Evolutionary conservation across 2,797 vertebrate species (phyloP), one percentile per base, ranked within the genome.

Genomic region (Fringilla coelebs): DNA sequence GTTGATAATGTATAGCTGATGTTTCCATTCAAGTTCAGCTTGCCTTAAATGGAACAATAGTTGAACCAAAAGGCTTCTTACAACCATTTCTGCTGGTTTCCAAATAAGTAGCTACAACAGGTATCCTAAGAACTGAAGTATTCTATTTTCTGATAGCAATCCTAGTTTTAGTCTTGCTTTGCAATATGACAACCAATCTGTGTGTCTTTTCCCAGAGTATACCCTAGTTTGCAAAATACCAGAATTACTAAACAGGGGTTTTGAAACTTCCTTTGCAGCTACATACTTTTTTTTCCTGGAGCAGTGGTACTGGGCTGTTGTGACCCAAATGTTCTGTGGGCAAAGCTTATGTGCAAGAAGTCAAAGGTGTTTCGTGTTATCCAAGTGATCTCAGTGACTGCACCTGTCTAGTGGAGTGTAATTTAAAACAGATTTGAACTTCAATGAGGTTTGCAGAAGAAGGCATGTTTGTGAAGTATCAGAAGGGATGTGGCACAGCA

Each of bases 251-350:
- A 92, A 95, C n/a, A 58, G 46, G 40, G 18, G 41, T 88, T 94
- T 94, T 96, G 95, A 96, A 96, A 95, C 82, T 95, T 96, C 90
- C 91, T 93, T 43, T 83, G 66, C 48, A 86, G 41, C 85, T 68
- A 77, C 31, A 4, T 52, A 16, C 3, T 73, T 77, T 76, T 68
- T 79, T 82, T n/a, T 52, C 29, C 43, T 52, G 48, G 43, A 80
- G 52, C 28, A 71, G 14, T 78, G 3, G 1, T 66, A 68, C 5
- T 62, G 70, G 20, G 54, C 46, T 89, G 32, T 66, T 84, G 57
- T 3, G 25, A 70, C 48, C 38, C 0, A 0, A 70, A 66, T 74
- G 36, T 34, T 91, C 52, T 81, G 32, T 38, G 36, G 29, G 25
- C 34, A 82, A 63, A 90, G 65, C 72, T 74, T 75, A 34, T 58